Conservation (phyloP, 2,888 invertebrate species). For the Perizoma flavofasciatum region DNA sequence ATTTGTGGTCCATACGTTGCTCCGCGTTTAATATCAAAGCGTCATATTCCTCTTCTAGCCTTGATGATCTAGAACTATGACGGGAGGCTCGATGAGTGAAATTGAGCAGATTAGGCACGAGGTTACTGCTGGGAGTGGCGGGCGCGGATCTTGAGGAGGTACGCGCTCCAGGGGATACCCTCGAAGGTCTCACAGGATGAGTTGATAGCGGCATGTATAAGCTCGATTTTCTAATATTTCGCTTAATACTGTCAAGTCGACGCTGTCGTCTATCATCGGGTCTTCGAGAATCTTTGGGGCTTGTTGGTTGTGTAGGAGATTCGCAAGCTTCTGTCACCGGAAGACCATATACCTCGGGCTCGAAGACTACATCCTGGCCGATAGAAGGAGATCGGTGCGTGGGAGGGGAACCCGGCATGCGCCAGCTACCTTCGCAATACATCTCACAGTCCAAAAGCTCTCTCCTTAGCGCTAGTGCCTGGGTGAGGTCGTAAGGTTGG, state of each 20-base stretch:
- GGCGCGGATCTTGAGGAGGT: conserved; percentile 91
- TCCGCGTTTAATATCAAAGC: conserved; percentile 83
- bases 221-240: conserved; percentile 84
- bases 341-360: conserved; percentile 61
- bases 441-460: conserved; percentile 74
- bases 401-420: conserved; percentile 72
- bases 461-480: conserved; percentile 31
- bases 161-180: conserved; percentile 76
- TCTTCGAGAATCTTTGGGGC: conserved; percentile 89
- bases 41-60: conserved; percentile 84
- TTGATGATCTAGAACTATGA: conserved; percentile 74
- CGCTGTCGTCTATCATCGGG: conserved; percentile 80
- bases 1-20: conserved; percentile 67
- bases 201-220: conserved; percentile 87
- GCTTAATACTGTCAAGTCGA: conserved; percentile 63
- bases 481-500: conserved; percentile 64
- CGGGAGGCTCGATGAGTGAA: conserved; percentile 83
- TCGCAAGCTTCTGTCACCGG: conserved; percentile 61
- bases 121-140: conserved; percentile 89
- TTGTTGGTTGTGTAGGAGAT: conserved; percentile 92
- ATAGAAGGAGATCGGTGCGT: conserved; percentile 56
- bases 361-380: conserved; percentile 57
- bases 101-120: conserved; percentile 86
- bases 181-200: conserved; percentile 61
- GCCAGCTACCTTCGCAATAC: conserved; percentile 65